Conservation (phyloP, 2,888 invertebrate species). For the Resseliella maxima region DNA sequence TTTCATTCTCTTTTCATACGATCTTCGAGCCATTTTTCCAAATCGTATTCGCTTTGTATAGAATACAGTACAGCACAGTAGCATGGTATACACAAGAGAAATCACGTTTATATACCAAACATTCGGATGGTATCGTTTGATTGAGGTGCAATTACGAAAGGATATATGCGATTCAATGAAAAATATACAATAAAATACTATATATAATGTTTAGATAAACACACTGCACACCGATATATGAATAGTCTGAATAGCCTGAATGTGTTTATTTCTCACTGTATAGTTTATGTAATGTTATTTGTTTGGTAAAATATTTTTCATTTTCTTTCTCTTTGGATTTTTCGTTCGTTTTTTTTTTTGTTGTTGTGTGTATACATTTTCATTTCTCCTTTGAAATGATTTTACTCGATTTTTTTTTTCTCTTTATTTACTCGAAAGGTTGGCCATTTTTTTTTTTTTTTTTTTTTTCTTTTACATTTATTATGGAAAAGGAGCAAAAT, state of each 20-base stretch:
- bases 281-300: constrained; percentile 36
- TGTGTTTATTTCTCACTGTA: neutral
- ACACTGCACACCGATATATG: neutral
- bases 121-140: neutral
- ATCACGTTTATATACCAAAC: no score
- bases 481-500: neutral
- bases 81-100: neutral
- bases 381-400: neutral
- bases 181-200: neutral
- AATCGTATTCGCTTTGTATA: neutral
- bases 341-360: neutral
- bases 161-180: neutral
- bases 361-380: neutral
- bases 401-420: neutral
- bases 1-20: constrained; percentile 37
- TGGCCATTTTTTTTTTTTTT: neutral
- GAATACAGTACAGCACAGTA: neutral
- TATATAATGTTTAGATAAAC: constrained; percentile 37
- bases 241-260: neutral
- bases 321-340: neutral
- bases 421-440: neutral
- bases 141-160: constrained; percentile 17
- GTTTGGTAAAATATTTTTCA: neutral
- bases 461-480: neutral
- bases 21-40: neutral